phyloP scores from a whole-genome alignment of 2,797 vertebrate genomes.

The Lepilemur septentrionalis region DNA sequence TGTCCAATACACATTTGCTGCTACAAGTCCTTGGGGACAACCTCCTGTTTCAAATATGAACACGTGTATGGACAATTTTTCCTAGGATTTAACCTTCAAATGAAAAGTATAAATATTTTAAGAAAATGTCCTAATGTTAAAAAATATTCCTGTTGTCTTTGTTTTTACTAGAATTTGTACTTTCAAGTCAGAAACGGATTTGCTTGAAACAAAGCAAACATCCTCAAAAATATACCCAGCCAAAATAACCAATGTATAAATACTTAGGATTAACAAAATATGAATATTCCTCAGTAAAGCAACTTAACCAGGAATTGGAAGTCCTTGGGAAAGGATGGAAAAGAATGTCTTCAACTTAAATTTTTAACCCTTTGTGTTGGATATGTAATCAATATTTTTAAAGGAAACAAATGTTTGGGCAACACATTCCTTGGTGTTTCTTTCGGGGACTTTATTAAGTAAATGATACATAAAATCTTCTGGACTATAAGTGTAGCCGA shows the following conservation, averaged over 20 bases:
- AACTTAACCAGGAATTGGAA: slow-evolving; percentile 65
- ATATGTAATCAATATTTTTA: slow-evolving; percentile 69
- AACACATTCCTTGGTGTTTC: slow-evolving; percentile 60
- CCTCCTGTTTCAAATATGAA: slow-evolving; percentile 83
- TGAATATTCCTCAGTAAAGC: slow-evolving; percentile 82
- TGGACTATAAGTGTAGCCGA: slow-evolving; percentile 43
- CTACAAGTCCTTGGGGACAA: slow-evolving; percentile 82
- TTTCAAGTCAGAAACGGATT: slow-evolving; percentile 82
- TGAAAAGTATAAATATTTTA: slow-evolving; percentile 86
- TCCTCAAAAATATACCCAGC: slow-evolving; percentile 76
- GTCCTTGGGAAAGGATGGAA: slow-evolving; percentile 35
- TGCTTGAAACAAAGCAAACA: slow-evolving; percentile 86
- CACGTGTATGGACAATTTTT: slow-evolving; percentile 81
- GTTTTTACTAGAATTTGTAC: slow-evolving; percentile 82
- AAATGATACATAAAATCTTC: slow-evolving; percentile 74
- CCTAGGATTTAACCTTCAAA: slow-evolving; percentile 84
- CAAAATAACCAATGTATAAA: slow-evolving; percentile 85
- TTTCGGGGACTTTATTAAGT: slow-evolving; percentile 71
- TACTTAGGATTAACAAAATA: slow-evolving; percentile 82
- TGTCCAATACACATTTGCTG: slow-evolving; percentile 86
- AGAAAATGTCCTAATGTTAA: slow-evolving; percentile 81
- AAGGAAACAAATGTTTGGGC: slow-evolving; percentile 71
- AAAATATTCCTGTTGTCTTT: slow-evolving; percentile 83
- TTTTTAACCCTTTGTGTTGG: slow-evolving; percentile 70
- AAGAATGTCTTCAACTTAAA: slow-evolving; percentile 55